Percentiles rank a stretch among this genome's conserved stretches.
These are phyloP conservation scores for Agonopterix arenella DNA, from an alignment of 2,888 invertebrate species.

Conservation along the genomic window DNA sequence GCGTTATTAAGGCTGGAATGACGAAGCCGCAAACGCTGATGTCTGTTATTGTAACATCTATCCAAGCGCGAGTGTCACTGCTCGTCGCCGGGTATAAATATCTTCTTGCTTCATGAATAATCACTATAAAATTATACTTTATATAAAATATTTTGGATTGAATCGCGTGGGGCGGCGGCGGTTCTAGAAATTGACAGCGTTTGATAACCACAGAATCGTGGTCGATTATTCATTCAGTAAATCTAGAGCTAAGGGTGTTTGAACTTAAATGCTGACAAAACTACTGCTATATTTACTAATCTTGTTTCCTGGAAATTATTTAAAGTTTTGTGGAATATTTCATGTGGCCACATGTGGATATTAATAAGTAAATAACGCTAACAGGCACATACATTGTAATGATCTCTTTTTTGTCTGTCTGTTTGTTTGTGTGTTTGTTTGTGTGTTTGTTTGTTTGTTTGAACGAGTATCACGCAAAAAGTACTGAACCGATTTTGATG, in stretches of 20 bases:
- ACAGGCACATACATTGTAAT: not conserved
- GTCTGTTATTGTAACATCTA: constrained; percentile 33
- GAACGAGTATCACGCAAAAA: too few relatives aligned
- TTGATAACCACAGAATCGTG: not conserved
- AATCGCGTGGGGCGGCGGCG: not conserved
- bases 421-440: too few relatives aligned
- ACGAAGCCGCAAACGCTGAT: constrained; percentile 45
- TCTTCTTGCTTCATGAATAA: constrained; percentile 19
- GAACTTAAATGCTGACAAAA: not conserved
- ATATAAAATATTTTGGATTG: not conserved
- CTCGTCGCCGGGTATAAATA: constrained; percentile 28
- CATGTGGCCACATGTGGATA: not conserved
- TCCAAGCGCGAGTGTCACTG: constrained; percentile 26
- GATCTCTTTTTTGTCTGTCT: too few relatives aligned
- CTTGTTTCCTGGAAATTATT: not conserved
- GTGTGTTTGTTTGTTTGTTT: too few relatives aligned
- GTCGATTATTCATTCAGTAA: constrained; percentile 2
- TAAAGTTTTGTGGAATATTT: not conserved
- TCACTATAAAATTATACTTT: not conserved
- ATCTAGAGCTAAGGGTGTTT: not conserved
- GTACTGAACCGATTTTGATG: too few relatives aligned
- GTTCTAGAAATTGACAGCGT: not conserved
- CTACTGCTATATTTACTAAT: not conserved
- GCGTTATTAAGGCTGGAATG: not conserved
- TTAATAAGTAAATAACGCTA: not conserved